A percentile compares a stretch with the other conserved stretches of the same genome.
Evolutionary conservation across 2,888 invertebrate genomes (phyloP).

Genomic region (Psylliodes chrysocephalus): DNA sequence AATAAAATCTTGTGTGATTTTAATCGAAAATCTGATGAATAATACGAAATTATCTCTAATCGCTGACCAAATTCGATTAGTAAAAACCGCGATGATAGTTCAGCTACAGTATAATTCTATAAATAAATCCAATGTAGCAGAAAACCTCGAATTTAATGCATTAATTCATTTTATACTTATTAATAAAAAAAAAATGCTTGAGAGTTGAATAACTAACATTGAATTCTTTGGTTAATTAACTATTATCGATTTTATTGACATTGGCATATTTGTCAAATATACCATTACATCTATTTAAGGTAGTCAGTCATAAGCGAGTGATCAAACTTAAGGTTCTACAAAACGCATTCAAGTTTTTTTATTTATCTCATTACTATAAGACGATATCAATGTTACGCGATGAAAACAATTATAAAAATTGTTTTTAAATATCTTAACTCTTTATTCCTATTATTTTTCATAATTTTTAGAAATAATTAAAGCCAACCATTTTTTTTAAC

Average conservation of each 20-base stretch:
- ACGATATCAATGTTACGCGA: too few species aligned
- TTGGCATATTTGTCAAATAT: conserved; percentile 46
- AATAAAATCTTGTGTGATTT: too few species aligned
- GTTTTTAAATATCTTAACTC: too few species aligned
- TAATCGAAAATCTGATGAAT: too few species aligned
- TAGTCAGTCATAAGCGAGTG: background rate
- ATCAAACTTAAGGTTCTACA: background rate
- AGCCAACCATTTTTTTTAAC: too few species aligned
- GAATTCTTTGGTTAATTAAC: conserved; percentile 48
- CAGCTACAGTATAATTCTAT: background rate
- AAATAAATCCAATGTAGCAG: conserved; percentile 29
- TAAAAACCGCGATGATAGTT: background rate
- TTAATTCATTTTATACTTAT: conserved; percentile 17
- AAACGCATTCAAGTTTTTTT: too few species aligned
- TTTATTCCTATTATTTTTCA: too few species aligned
- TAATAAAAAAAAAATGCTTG: conserved; percentile 10
- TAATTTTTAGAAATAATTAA: too few species aligned
- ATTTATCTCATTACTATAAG: too few species aligned
- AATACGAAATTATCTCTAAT: too few species aligned
- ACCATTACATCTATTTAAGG: conserved; percentile 34
- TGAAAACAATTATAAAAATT: too few species aligned
- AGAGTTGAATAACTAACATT: conserved; percentile 43
- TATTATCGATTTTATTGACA: conserved; percentile 46
- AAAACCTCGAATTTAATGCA: conserved; percentile 34
- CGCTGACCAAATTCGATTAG: background rate